Conservation (phyloP, 1,140 invertebrate species). For the Babylonia areolata region DNA sequence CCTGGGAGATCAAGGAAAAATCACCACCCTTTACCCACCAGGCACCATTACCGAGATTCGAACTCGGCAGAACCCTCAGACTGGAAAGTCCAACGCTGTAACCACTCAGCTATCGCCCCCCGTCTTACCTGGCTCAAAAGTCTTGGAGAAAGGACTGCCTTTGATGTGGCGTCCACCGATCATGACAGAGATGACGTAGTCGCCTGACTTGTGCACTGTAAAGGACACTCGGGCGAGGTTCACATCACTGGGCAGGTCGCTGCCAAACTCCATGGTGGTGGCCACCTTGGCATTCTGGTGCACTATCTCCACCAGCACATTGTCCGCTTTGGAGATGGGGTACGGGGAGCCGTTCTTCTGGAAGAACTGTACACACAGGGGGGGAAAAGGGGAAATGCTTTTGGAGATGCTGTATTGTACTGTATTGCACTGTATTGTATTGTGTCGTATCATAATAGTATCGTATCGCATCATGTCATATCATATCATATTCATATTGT, state of each 20-base stretch:
- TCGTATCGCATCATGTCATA: too few species aligned
- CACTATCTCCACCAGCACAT: constrained; percentile 89
- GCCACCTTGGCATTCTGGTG: constrained; percentile 89
- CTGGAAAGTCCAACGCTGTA: too few species aligned
- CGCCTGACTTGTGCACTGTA: constrained; percentile 91
- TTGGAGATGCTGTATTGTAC: too few species aligned
- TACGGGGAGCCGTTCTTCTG: constrained; percentile 94
- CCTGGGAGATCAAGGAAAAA: too few species aligned
- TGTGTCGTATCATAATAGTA: too few species aligned
- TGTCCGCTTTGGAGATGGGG: constrained; percentile 93
- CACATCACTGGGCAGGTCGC: constrained; percentile 81
- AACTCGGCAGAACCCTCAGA: too few species aligned
- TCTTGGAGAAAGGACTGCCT: constrained; percentile 82
- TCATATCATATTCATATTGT: too few species aligned
- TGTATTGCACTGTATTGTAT: too few species aligned
- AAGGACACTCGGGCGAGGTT: constrained; percentile 93
- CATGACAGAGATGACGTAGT: constrained; percentile 90
- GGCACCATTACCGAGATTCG: too few species aligned
- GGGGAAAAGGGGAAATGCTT: too few species aligned
- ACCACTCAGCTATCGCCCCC: too few species aligned
- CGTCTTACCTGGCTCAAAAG: constrained; percentile 83
- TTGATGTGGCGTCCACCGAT: constrained; percentile 84
- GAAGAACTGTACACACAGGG: constrained; percentile 82
- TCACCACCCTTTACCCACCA: too few species aligned
- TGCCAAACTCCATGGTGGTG: constrained; percentile 89